These are phyloP conservation scores for Platycnemis pennipes DNA, from an alignment of 2,888 invertebrate species.

Conservation along the genomic window DNA sequence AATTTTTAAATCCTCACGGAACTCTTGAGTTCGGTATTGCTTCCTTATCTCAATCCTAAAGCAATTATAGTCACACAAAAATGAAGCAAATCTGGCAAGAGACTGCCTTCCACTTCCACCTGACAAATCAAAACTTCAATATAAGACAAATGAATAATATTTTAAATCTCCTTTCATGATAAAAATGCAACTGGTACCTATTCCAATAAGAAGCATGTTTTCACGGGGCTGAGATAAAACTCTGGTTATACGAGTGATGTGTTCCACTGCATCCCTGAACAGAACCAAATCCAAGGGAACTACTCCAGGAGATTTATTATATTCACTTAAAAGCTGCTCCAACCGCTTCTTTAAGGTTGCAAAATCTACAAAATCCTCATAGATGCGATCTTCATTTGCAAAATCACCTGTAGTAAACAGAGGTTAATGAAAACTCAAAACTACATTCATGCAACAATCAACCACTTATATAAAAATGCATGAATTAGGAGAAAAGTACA, in stretches of 20 bases:
- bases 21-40: constrained; percentile 88
- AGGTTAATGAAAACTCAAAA: too few species aligned
- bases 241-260: constrained; percentile 90
- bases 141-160: not conserved
- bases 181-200: constrained; percentile 79
- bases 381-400: constrained; percentile 87
- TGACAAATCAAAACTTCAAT: constrained; percentile 74
- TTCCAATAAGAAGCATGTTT: constrained; percentile 91
- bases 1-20: constrained; percentile 89
- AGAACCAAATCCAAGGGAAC: constrained; percentile 91
- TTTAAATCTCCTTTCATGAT: not conserved
- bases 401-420: constrained; percentile 86
- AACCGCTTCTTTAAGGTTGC: constrained; percentile 82
- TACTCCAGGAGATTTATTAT: constrained; percentile 90
- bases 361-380: constrained; percentile 89
- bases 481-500: too few species aligned
- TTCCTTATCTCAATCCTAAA: constrained; percentile 91
- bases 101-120: constrained; percentile 93
- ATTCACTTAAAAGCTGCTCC: constrained; percentile 85
- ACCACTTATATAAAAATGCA: too few species aligned
- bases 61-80: constrained; percentile 88
- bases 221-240: constrained; percentile 92
- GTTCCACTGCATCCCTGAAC: constrained; percentile 93
- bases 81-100: constrained; percentile 87
- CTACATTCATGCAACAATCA: too few species aligned